Base-by-base conservation (phyloP, 2,113 vertebrate genomes). In the Zeus faber region DNA sequence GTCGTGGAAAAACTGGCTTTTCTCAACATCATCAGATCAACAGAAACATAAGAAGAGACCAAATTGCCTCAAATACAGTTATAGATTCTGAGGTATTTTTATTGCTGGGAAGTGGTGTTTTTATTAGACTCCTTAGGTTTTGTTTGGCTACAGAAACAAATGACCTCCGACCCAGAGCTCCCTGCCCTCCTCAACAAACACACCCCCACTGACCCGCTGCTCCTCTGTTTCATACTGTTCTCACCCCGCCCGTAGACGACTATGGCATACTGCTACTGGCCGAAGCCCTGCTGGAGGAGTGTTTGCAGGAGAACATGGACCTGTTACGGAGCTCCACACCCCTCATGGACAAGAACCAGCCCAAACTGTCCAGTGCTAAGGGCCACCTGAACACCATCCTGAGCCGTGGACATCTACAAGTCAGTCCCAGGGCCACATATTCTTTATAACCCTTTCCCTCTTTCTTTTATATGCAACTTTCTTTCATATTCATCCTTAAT, bases 251-350 rank as follows among this genome's bases (percentile, higher is more conserved):
- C 50, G 4, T 79, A 99, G 97, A 97, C 81, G 97, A 97, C 77
- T 92, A 93, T 0, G 89, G 90, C 65, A 88, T 74, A 7, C 84
- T 99, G 80, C 73, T 98, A 65, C 83, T 92, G 70, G 95, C 94
- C 0, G 97, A 99, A 65, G 86, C 85, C 17, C 75, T 93, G 62
- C 79, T 99, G 78, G 97, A 99, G 74, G 91, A 95, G 49, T 93
- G 92, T 73, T 77, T 98, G 52, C 89, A 91, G 67, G 94, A 96
- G 29, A 98, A 96, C 59, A 81, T 90, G 21, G 57, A 89, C 76
- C 89, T 91, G 26, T 77, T 98, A 59, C 90, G 89, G 66, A 88
- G 86, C 59, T 90, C 85, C 58, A 80, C 88, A 21, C 91, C 92
- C 49, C 58, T 98, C 80, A 72, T 81, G 60, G 95, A 95, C 66